Conservation (phyloP, 2,888 invertebrate genomes). For the Spialia ferax region DNA sequence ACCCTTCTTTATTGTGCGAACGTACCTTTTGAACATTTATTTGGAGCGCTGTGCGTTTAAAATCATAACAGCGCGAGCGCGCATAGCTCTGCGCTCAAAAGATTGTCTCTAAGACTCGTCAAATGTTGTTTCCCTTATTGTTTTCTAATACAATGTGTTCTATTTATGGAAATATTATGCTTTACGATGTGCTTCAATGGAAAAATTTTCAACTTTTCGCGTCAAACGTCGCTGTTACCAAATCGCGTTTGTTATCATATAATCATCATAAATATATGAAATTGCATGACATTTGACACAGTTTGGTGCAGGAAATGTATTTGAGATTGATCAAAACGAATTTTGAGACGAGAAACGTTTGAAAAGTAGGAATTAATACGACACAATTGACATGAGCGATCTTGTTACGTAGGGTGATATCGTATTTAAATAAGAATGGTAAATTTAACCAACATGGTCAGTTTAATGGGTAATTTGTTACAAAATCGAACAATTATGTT, state of each 20-base stretch:
- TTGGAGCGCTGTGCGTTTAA: conserved; percentile 9
- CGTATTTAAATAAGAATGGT: conserved; percentile 30
- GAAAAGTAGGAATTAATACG: conserved; percentile 27
- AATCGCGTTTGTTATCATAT: background rate
- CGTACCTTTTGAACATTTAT: conserved; percentile 16
- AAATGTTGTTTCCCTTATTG: conserved; percentile 10
- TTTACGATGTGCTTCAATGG: background rate
- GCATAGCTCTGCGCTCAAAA: background rate
- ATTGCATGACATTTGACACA: conserved; percentile 21
- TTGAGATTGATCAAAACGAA: conserved; percentile 7
- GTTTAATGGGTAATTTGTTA: conserved; percentile 29
- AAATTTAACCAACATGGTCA: conserved; percentile 21
- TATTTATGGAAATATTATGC: conserved; percentile 17
- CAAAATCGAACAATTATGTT: conserved; percentile 1
- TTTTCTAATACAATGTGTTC: conserved; percentile 7
- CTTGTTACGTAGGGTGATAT: conserved; percentile 37
- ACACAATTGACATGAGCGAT: conserved; percentile 27
- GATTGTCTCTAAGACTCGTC: background rate
- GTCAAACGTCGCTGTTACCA: background rate
- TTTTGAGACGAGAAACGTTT: conserved; percentile 29
- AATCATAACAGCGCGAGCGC: conserved; percentile 23
- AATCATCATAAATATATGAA: conserved; percentile 19
- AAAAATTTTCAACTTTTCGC: conserved; percentile 18
- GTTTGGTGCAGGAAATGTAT: conserved; percentile 3
- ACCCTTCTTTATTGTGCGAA: conserved; percentile 9